These are phyloP conservation scores for Coracias cyanogaster DNA, from an alignment of 2,797 vertebrate species.

Conservation along the genomic window DNA sequence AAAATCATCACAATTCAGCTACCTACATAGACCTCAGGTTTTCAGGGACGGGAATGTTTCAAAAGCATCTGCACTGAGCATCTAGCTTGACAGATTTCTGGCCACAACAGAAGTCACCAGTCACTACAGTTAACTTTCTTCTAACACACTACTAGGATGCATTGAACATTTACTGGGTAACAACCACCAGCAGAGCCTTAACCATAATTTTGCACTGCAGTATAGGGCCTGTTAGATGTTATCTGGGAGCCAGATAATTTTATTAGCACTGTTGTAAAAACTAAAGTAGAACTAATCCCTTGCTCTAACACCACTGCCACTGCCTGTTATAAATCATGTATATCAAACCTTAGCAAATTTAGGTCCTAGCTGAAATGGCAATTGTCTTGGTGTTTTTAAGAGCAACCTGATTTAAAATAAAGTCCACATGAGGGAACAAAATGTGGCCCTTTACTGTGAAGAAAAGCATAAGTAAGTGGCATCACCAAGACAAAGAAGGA, in stretches of 20 bases:
- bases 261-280: constrained; percentile 62
- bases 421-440: neutral
- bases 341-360: constrained; percentile 51
- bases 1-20: neutral
- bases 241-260: constrained; percentile 50
- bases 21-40: neutral
- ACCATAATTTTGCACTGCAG: constrained; percentile 18
- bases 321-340: constrained; percentile 33
- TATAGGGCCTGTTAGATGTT: neutral
- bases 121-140: neutral
- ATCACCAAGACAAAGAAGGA: neutral
- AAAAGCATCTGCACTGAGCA: neutral
- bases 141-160: neutral
- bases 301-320: constrained; percentile 48
- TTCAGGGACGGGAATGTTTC: neutral
- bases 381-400: neutral
- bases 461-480: constrained; percentile 4
- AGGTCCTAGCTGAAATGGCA: neutral
- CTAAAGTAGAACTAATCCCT: constrained; percentile 58
- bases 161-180: constrained; percentile 26
- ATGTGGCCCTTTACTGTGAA: neutral
- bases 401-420: neutral
- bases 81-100: neutral
- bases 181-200: constrained; percentile 17
- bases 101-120: neutral